These are phyloP conservation scores for Zoanthus solanderi DNA, from an alignment of 92 coral and sea anemone genomes.

Conservation along the genomic window DNA sequence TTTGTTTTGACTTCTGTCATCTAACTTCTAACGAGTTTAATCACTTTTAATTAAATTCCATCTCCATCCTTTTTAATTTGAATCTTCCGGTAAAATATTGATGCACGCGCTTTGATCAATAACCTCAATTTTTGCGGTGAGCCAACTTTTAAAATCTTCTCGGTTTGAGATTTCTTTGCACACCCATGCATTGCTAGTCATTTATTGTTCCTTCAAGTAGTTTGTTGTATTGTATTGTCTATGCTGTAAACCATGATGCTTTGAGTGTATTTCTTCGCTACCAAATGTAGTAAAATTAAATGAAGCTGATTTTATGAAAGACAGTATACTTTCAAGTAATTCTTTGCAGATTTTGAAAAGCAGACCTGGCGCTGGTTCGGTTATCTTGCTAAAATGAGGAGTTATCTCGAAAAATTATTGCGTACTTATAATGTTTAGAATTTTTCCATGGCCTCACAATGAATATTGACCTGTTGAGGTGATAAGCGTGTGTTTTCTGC, in stretches of 20 bases:
- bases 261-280: background rate
- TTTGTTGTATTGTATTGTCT: background rate
- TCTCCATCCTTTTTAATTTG: background rate
- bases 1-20: background rate
- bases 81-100: background rate
- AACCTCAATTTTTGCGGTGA: background rate
- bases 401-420: background rate
- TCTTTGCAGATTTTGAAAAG: background rate
- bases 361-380: background rate
- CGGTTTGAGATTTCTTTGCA: background rate
- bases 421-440: conserved; percentile 18
- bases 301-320: background rate
- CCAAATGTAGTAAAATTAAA: background rate
- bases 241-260: background rate
- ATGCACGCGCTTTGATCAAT: background rate
- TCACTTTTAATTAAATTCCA: background rate
- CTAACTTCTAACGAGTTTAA: background rate
- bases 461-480: background rate
- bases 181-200: background rate
- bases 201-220: background rate
- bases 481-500: background rate
- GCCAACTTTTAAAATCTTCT: background rate
- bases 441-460: background rate
- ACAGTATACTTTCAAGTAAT: background rate
- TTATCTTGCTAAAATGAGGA: background rate